Evolutionary conservation across 2,888 invertebrate species (phyloP), one percentile per base, ranked within the genome.

Genomic region (Piscicola geometra): DNA sequence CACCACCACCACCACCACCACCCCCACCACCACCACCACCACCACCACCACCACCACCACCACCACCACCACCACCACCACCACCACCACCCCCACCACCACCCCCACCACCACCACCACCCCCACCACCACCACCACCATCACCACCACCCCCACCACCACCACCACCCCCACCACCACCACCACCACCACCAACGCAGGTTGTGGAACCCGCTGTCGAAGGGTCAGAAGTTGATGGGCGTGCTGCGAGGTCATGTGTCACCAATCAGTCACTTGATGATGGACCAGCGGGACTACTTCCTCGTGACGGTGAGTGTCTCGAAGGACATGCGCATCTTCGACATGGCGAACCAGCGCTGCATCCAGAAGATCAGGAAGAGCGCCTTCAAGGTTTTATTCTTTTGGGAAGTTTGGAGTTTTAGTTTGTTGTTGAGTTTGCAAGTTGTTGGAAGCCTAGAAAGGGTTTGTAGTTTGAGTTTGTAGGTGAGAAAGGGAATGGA

Each of bases 171-270:
- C 41, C 41, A 41, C 41, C 41, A 41, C 41, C 41, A 41, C 9
- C 15, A 5, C 41, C 15, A 9, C 41, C 41, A 41, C 41, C 5
- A 9, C 9, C 41, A 41, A 41, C 50, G 5, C 9, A 73, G 79
- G 5, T 91, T 92, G 73, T 93, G 93, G 93, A 92, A 91, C 85
- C 89, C 92, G 0, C 91, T 91, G 83, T 89, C 91, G n/a, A 89
- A 91, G 0, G 86, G 86, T 71, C 52, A 68, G 33, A 89, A 90
- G 81, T 88, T 91, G 0, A 89, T 86, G 66, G 88, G 88, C 15
- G 85, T 89, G 21, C 87, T 92, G 50, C 86, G 87, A 64, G 92
- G 92, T 0, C 93, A 93, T 83, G 90, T 75, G 60, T 76, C 73
- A 64, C 82, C 90, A 18, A 88, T 93, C 79, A 88, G 88, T 28